These are phyloP conservation scores for Poecilia latipinna DNA, from an alignment of 2,113 vertebrate species.

Conservation along the genomic window DNA sequence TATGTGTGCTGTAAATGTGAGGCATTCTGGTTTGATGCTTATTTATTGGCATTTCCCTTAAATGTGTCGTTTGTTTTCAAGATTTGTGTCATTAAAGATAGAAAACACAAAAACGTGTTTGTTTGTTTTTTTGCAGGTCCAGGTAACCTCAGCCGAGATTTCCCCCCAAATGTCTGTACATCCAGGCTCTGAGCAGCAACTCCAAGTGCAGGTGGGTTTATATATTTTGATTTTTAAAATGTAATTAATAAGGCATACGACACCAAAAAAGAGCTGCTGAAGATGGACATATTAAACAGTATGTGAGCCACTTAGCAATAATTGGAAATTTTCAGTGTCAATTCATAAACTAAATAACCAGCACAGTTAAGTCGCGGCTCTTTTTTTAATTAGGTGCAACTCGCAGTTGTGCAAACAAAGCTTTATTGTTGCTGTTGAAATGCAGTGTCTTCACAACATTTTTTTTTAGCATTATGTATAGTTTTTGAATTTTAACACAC, in stretches of 20 bases:
- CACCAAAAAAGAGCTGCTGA: background rate
- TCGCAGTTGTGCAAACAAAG: background rate
- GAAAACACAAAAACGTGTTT: background rate
- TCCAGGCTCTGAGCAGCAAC: slow-evolving; percentile 90
- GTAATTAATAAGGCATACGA: too few relatives aligned
- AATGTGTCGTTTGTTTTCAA: background rate
- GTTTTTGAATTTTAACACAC: too few relatives aligned
- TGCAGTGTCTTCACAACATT: background rate
- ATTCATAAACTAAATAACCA: background rate
- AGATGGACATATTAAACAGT: too few relatives aligned
- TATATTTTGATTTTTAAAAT: background rate
- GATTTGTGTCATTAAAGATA: background rate
- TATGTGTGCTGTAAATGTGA: too few relatives aligned
- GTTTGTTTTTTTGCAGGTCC: slow-evolving; percentile 68
- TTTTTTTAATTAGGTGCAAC: background rate
- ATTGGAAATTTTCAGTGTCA: background rate
- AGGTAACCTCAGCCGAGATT: slow-evolving; percentile 87
- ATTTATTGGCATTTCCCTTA: too few relatives aligned
- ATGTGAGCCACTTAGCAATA: background rate
- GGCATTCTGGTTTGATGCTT: too few relatives aligned
- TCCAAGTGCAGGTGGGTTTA: slow-evolving; percentile 88
- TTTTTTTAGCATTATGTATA: too few relatives aligned
- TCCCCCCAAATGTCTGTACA: slow-evolving; percentile 91
- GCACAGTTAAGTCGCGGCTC: background rate
- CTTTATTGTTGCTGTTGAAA: background rate